A percentile compares a stretch with the other conserved stretches of the same genome.
Conservation (phyloP, 2,888 invertebrate species). For the Dasypolia templi region DNA sequence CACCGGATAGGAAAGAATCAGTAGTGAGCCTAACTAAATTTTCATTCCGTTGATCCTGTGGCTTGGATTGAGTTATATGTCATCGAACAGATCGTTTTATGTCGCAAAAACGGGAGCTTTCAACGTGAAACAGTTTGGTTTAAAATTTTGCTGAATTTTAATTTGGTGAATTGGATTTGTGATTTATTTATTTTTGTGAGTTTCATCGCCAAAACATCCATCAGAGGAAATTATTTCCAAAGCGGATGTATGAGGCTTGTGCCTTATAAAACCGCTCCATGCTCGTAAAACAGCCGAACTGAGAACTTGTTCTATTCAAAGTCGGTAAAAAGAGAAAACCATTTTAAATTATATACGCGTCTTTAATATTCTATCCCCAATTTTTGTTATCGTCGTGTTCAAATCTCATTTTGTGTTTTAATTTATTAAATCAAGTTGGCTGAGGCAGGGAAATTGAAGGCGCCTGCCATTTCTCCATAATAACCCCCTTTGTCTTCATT, state of each 20-base stretch:
- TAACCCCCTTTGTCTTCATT: conserved; percentile 66
- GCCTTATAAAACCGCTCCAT: neutral
- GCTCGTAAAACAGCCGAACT: neutral
- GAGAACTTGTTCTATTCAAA: conserved; percentile 24
- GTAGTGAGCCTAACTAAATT: conserved; percentile 58
- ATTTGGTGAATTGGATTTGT: neutral
- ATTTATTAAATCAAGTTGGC: conserved; percentile 65
- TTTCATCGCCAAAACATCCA: neutral
- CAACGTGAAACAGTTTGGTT: neutral
- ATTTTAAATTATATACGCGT: conserved; percentile 27
- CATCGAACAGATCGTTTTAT: neutral
- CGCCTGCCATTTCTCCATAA: conserved; percentile 60
- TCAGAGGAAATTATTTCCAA: too few species aligned
- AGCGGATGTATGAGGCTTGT: too few species aligned
- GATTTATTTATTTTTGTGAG: neutral
- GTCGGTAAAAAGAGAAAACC: conserved; percentile 4
- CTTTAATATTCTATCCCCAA: conserved; percentile 45
- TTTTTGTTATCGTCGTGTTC: conserved; percentile 55
- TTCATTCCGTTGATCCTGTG: conserved; percentile 51
- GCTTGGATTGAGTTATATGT: conserved; percentile 21
- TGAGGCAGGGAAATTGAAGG: conserved; percentile 59
- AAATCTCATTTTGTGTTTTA: conserved; percentile 67
- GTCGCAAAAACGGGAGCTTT: neutral
- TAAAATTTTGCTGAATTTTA: neutral
- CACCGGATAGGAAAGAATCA: conserved; percentile 34